Evolutionary conservation across 2,113 vertebrate genomes (phyloP).

Genomic region (Cyprinodon tularosa): DNA sequence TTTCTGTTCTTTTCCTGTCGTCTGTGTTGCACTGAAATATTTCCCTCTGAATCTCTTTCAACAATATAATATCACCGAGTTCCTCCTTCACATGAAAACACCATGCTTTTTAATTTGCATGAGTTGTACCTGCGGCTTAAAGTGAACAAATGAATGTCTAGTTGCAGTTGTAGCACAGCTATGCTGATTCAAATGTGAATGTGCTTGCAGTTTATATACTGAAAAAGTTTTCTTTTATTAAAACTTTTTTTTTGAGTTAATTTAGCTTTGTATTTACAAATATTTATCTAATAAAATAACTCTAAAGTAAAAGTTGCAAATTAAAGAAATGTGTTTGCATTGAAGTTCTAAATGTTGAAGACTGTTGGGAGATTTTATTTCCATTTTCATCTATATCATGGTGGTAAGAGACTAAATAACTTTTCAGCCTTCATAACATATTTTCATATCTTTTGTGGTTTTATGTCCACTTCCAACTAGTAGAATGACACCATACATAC

Average conservation of each 20-base stretch:
- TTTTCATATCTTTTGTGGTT: too few species aligned
- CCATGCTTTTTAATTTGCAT: not conserved
- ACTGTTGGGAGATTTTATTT: not conserved
- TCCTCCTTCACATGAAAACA: not conserved
- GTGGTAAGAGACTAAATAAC: too few species aligned
- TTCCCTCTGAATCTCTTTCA: not conserved
- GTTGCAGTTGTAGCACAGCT: not conserved
- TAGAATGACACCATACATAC: too few species aligned
- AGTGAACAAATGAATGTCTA: not conserved
- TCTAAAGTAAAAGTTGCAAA: conserved; percentile 7
- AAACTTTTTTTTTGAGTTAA: conserved; percentile 8
- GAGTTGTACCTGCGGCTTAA: conserved; percentile 6
- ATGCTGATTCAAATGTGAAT: not conserved
- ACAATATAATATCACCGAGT: not conserved
- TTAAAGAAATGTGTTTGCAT: not conserved
- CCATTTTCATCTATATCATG: conserved; percentile 6
- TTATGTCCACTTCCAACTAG: too few species aligned
- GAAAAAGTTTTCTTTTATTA: conserved; percentile 20
- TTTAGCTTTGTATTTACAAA: conserved; percentile 2
- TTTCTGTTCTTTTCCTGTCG: not conserved
- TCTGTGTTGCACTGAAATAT: not conserved
- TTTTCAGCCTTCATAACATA: too few species aligned
- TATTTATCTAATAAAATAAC: not conserved
- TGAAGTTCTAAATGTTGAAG: not conserved
- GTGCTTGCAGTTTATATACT: conserved; percentile 23